Evolutionary conservation across 92 coral and sea anemone species (phyloP).

Genomic region (Epizoanthus scotinus): DNA sequence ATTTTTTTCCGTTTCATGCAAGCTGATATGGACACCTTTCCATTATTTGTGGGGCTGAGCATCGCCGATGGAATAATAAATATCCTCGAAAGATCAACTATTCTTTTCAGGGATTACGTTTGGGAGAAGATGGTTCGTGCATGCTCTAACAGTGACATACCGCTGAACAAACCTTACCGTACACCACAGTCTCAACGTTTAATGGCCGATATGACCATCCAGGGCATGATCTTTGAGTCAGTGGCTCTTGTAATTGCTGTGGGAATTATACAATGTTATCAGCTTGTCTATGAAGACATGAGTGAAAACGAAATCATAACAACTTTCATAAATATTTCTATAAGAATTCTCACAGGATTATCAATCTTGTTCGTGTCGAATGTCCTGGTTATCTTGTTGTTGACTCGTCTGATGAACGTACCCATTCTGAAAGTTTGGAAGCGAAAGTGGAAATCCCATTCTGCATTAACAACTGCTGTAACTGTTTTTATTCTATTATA

Average conservation of each 20-base stretch:
- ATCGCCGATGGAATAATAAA: not conserved
- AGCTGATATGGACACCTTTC: not conserved
- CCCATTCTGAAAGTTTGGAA: constrained; percentile 7
- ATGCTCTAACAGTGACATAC: too few relatives aligned
- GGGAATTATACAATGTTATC: not conserved
- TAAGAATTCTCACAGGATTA: not conserved
- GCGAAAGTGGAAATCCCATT: constrained; percentile 9
- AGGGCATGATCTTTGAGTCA: not conserved
- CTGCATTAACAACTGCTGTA: not conserved
- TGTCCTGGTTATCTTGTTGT: not conserved
- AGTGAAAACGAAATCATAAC: not conserved
- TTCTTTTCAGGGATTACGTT: not conserved
- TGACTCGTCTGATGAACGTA: not conserved
- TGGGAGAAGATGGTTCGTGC: not conserved
- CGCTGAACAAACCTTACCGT: not conserved
- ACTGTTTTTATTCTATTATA: not conserved
- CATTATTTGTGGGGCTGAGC: not conserved
- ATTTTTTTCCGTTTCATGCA: not conserved
- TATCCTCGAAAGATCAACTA: not conserved
- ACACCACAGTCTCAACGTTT: not conserved
- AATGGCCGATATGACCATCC: not conserved
- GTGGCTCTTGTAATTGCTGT: not conserved
- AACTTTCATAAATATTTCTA: not conserved
- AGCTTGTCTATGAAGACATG: not conserved
- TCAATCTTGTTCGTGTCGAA: not conserved